Conservation (phyloP, 64 coral and sea anemone species). For the Pocillopora verrucosa region DNA sequence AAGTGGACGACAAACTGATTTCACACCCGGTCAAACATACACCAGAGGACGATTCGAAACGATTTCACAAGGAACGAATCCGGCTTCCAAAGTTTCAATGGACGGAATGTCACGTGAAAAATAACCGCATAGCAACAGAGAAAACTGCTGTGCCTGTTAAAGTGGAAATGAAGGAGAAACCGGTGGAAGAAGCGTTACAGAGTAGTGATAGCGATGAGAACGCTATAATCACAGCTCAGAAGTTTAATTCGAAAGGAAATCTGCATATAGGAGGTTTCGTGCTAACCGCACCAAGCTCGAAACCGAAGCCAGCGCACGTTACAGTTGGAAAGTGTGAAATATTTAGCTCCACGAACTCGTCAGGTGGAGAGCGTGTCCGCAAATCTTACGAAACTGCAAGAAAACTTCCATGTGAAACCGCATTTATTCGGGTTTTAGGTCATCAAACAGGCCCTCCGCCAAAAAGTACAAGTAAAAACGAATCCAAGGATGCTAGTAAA, state of each 20-base stretch:
- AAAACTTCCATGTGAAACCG: constrained; percentile 12
- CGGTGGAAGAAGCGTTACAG: background rate
- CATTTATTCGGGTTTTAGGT: constrained; percentile 59
- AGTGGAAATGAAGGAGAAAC: constrained; percentile 21
- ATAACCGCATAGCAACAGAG: background rate
- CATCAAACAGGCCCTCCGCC: constrained; percentile 41
- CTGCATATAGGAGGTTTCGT: constrained; percentile 46
- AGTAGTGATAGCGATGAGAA: constrained; percentile 34
- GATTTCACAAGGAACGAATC: constrained; percentile 15
- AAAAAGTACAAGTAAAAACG: background rate
- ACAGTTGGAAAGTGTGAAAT: constrained; percentile 25
- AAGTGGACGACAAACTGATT: constrained; percentile 7
- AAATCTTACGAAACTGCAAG: background rate
- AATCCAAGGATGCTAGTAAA: background rate
- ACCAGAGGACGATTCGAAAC: background rate
- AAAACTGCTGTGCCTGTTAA: background rate
- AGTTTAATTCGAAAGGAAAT: constrained; percentile 23
- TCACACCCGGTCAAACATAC: background rate
- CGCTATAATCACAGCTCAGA: background rate
- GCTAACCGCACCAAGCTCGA: background rate
- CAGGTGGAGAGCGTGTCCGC: background rate
- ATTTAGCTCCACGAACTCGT: background rate
- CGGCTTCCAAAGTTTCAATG: constrained; percentile 42
- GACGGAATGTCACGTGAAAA: constrained; percentile 24
- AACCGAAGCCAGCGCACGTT: background rate